phyloP scores from a whole-genome alignment of 2,888 invertebrate species.

The Linnaemya tessellans region DNA sequence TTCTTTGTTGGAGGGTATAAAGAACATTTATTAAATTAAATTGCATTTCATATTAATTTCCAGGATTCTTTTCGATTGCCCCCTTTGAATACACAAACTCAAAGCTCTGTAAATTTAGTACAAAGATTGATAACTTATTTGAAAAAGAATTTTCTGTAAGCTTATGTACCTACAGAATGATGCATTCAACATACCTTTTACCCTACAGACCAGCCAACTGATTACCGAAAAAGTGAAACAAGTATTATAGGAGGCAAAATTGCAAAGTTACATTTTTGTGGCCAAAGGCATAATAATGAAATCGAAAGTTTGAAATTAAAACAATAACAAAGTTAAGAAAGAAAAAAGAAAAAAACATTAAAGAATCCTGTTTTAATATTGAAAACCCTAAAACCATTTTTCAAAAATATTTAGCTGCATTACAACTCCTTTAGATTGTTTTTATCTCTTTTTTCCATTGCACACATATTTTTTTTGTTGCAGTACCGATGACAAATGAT shows the following conservation, averaged over 20 bases:
- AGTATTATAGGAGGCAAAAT: conserved; percentile 58
- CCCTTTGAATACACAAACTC: too few relatives aligned
- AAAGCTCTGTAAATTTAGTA: too few relatives aligned
- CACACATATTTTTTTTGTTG: not conserved
- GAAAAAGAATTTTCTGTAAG: too few relatives aligned
- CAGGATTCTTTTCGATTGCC: too few relatives aligned
- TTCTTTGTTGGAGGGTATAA: too few relatives aligned
- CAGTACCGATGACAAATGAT: conserved; percentile 64
- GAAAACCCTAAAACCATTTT: conserved; percentile 43
- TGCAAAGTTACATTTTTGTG: conserved; percentile 58
- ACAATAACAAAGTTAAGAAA: conserved; percentile 23
- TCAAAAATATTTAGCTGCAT: conserved; percentile 39
- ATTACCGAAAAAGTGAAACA: conserved; percentile 42
- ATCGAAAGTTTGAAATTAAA: conserved; percentile 74
- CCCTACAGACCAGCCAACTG: not conserved
- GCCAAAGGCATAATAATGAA: conserved; percentile 71
- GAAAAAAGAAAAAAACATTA: too few relatives aligned
- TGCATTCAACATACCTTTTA: not conserved
- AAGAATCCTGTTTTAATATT: conserved; percentile 64
- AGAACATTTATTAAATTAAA: too few relatives aligned
- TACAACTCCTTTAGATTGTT: conserved; percentile 14
- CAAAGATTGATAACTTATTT: too few relatives aligned
- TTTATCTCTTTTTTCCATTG: not conserved
- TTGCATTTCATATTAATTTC: too few relatives aligned
- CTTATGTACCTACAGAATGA: not conserved